A percentile compares a stretch with the other conserved stretches of the same genome.
Conservation (phyloP, 30 jellyfish, hydroid and myxozoan genomes). For the Nemopilema nomurai region DNA sequence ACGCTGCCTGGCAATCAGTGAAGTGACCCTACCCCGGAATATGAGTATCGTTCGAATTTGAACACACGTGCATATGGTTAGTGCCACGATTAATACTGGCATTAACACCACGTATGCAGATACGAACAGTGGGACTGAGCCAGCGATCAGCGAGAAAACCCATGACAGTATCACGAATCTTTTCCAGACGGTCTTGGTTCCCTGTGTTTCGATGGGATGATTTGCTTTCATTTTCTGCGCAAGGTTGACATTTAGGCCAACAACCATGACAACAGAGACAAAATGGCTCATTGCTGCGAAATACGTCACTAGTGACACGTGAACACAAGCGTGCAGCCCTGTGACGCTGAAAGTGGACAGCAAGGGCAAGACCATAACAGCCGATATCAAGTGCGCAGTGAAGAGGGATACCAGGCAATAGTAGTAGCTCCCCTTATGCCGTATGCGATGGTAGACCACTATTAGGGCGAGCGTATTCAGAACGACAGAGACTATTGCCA, state of each 20-base stretch:
- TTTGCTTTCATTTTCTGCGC: neutral
- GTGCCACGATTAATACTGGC: neutral
- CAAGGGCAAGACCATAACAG: conserved; percentile 7
- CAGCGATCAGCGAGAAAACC: neutral
- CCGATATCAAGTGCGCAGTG: conserved; percentile 7
- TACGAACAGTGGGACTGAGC: neutral
- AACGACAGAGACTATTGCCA: neutral
- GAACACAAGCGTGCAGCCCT: neutral
- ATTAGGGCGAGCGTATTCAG: neutral
- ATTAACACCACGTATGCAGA: neutral
- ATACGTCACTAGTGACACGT: conserved; percentile 4
- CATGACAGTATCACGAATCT: conserved; percentile 9
- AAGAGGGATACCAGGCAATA: conserved; percentile 11
- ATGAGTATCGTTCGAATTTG: conserved; percentile 2
- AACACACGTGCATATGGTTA: neutral
- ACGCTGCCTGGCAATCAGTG: neutral
- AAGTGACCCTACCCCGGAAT: neutral
- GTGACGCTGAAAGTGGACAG: conserved; percentile 1
- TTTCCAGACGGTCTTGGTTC: neutral
- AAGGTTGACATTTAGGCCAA: conserved; percentile 5
- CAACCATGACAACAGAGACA: neutral
- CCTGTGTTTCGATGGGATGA: neutral
- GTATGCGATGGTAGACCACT: neutral
- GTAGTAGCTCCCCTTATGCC: neutral
- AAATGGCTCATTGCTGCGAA: conserved; percentile 16